Base-by-base conservation (phyloP, 1,140 invertebrate species). In the Zaprionus vittiger region DNA sequence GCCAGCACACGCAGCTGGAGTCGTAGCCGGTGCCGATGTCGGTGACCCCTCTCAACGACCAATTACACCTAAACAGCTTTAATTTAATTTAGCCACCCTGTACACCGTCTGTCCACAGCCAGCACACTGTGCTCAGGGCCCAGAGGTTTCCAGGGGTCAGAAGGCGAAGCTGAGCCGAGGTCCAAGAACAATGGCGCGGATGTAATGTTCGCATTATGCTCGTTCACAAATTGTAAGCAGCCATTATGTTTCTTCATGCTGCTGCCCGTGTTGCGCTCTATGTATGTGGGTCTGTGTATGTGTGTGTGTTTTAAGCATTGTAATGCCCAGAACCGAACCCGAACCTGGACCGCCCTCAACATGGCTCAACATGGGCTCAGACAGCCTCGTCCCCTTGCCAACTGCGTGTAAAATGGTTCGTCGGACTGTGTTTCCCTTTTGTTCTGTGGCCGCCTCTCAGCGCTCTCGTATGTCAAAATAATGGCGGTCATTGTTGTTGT, bases 201-300 rank as follows among this genome's bases (percentile, higher is more conserved):
- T 90, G 85, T 90, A 90, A 90, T 90, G 85, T 85, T 90, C 85
- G 85, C 85, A 90, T 90, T 90, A 90, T 90, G 85, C 85, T 90
- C 85, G 85, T 90, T 90, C 85, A 90, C 85, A 90, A 90, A 90
- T 90, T 90, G 85, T 90, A 90, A 90, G 85, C 85, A 90, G 85
- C 85, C 85, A 90, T 90, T 90, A 90, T 90, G 85, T 90, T 90
- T 90, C 85, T 90, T 90, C 85, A 79, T 90, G 84, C 84, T 89
- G 84, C 64, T 60, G 71, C 64, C 83, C 80, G 77, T 87, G 83
- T 87, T 72, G 70, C 47, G 64, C 20, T 31, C 64, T 44, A 9
- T 31, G 15, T 47, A 63, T 28, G 31, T 55, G 26, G 62, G 65
- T 74, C 38, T 74, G 28, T 47, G 34, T 66, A 61, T 78, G 38